Evolutionary conservation across 2,888 invertebrate genomes (phyloP).

Genomic region (Tetheella fluctuosa): DNA sequence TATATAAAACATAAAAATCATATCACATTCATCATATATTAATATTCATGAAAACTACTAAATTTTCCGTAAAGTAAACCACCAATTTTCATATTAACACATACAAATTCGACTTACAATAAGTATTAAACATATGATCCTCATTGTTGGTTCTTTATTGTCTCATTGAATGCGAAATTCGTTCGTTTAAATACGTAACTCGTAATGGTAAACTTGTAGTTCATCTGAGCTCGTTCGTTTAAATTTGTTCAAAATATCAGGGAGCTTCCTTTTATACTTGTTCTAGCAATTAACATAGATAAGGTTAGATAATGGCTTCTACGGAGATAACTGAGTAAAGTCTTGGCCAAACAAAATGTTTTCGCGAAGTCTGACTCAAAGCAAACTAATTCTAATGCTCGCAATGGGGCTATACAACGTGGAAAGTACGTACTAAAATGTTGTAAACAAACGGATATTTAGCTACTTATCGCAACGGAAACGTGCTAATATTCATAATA

Average conservation of each 20-base stretch:
- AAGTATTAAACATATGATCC: constrained; percentile 64
- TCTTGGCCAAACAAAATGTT: constrained; percentile 75
- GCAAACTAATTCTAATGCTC: constrained; percentile 48
- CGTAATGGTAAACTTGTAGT: constrained; percentile 55
- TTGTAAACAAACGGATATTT: constrained; percentile 69
- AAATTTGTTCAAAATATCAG: constrained; percentile 54
- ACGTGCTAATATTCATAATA: constrained; percentile 25
- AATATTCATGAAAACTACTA: not conserved
- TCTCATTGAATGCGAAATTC: constrained; percentile 67
- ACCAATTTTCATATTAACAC: constrained; percentile 13
- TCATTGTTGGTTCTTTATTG: constrained; percentile 62
- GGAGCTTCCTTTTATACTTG: constrained; percentile 70
- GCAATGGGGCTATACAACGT: constrained; percentile 46
- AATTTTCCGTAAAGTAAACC: not conserved
- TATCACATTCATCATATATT: not conserved
- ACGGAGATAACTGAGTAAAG: constrained; percentile 65
- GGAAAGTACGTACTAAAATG: constrained; percentile 44
- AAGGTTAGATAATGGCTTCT: constrained; percentile 75
- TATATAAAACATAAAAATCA: constrained; percentile 10
- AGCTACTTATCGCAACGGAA: constrained; percentile 53
- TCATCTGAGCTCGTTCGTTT: constrained; percentile 77
- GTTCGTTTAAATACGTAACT: constrained; percentile 67
- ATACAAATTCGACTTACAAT: constrained; percentile 62
- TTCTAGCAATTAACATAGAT: constrained; percentile 71
- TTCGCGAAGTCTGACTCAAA: constrained; percentile 78